These are phyloP conservation scores for Glossophaga mutica DNA, from an alignment of 2,797 vertebrate species.

Conservation along the genomic window DNA sequence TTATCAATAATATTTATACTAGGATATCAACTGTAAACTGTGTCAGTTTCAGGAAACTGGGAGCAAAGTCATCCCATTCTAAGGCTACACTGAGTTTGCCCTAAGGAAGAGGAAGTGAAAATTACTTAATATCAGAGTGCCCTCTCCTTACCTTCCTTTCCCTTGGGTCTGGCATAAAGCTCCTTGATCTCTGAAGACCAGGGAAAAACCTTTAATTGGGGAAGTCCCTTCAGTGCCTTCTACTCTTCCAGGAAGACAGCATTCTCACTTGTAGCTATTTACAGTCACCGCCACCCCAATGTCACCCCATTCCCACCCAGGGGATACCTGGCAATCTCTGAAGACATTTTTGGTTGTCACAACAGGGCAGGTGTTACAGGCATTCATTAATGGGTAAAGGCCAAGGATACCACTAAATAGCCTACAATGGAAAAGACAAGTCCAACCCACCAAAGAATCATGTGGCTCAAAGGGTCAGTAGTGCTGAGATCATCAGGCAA, in stretches of 20 bases:
- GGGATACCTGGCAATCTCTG: background rate
- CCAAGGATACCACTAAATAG: background rate
- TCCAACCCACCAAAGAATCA: background rate
- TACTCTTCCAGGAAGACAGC: background rate
- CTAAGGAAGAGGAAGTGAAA: background rate
- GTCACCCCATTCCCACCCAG: background rate
- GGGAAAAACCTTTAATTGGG: background rate
- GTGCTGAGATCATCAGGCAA: background rate
- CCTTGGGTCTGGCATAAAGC: background rate
- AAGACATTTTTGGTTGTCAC: background rate
- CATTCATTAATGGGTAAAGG: background rate
- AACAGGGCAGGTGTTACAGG: background rate
- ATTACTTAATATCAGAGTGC: background rate
- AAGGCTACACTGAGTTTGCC: background rate
- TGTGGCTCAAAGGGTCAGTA: background rate
- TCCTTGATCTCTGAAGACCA: background rate
- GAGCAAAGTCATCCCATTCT: background rate
- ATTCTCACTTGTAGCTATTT: background rate
- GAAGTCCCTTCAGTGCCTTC: background rate
- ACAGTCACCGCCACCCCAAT: background rate
- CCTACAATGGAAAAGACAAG: background rate
- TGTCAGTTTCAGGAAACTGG: background rate
- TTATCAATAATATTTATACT: background rate
- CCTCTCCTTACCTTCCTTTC: background rate
- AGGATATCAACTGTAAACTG: background rate